Evolutionary conservation across 1,140 invertebrate genomes (phyloP), one percentile per base, ranked within the genome.

Genomic region (Brachystomella parvula): DNA sequence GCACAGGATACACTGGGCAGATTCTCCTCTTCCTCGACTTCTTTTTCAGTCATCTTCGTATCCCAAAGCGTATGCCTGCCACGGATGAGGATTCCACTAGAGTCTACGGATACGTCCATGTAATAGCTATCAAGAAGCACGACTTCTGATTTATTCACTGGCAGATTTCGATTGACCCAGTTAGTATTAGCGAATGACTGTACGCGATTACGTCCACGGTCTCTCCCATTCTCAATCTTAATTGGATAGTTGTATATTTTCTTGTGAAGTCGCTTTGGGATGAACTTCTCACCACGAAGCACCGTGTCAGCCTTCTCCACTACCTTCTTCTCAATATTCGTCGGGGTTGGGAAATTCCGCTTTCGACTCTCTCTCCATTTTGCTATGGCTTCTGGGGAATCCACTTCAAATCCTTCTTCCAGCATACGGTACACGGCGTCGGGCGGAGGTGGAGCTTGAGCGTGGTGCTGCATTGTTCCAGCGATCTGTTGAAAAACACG

Each of bases 361-460:
- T 86, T 89, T 64, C 92, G 81, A 71, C 93, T 89, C 58, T 82
- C 82, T 63, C 83, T 84, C 89, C 90, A 94, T 77, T 89, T 89
- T 57, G 84, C 76, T 69, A 93, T 86, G 66, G 93, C 89, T 76
- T 92, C 88, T 1, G 86, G 83, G 12, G 85, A 53, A 24, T 53
- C 39, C 39, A n/a, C n/a, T n/a, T n/a, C n/a, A n/a, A n/a, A n/a
- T n/a, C n/a, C n/a, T n/a, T n/a, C n/a, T n/a, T n/a, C n/a, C n/a
- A n/a, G n/a, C n/a, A n/a, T n/a, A n/a, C n/a, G n/a, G n/a, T n/a
- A n/a, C n/a, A n/a, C n/a, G n/a, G n/a, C n/a, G n/a, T n/a, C n/a
- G n/a, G n/a, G n/a, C n/a, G n/a, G n/a, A n/a, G n/a, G n/a, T n/a
- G n/a, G n/a, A n/a, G n/a, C n/a, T n/a, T n/a, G n/a, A n/a, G n/a